Base-by-base conservation (phyloP, 2,888 invertebrate genomes). In the Parnassius mnemosyne region DNA sequence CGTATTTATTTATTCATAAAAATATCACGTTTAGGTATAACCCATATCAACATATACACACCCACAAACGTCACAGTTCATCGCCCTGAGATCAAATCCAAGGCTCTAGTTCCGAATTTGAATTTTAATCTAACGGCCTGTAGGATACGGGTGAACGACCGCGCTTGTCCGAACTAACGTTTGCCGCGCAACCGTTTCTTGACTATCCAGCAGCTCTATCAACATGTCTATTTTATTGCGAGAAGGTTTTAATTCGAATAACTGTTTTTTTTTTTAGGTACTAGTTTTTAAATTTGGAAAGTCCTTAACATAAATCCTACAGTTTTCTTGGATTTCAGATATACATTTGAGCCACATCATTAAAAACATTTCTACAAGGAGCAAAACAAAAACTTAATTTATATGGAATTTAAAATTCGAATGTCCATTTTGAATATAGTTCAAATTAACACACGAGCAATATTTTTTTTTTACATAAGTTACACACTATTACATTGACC, bases 41-140 rank as follows among this genome's bases (percentile, higher is more conserved):
- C 50, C 13, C 43, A 52, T 34, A 55, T 54, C n/a, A 12, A 7
- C 34, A 49, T n/a, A 47, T 57, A 69, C 73, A 73, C 75, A 69
- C 75, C 71, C 71, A 69, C 71, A 67, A 65, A 73, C 74, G 75
- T 76, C 72, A 73, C 68, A 66, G 69, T 71, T 65, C 71, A 70
- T 61, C 63, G 69, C 58, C 68, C 75, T 63, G 67, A 64, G 68
- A 66, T 67, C 70, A 76, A 78, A 76, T 72, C 76, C 80, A 73
- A 79, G 78, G 75, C 74, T 78, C 76, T 75, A 77, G 74, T 84
- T 77, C 83, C 78, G 81, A 87, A 85, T 86, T 85, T 84, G 83
- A 87, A 87, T 87, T 86, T 85, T 84, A 83, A 84, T 86, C 83
- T 85, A 85, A 85, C 83, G 80, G 83, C 79, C 76, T 75, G 75